These are phyloP conservation scores for Drosophila demipolita DNA, from an alignment of 2,888 invertebrate genomes.

Conservation along the genomic window DNA sequence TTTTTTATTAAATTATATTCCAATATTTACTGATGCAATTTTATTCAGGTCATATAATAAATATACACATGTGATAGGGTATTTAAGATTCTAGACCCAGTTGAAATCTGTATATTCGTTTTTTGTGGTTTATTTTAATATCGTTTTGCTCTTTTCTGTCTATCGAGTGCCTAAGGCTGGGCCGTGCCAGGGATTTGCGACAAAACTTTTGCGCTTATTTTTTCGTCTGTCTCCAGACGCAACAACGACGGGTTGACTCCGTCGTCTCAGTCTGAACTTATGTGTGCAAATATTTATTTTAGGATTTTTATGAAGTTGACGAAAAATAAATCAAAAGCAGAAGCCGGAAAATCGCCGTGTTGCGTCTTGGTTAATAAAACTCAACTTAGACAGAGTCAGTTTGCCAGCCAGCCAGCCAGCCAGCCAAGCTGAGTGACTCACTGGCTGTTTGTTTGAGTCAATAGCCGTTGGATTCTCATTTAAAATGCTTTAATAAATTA, in stretches of 20 bases:
- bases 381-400: conserved; percentile 33
- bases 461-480: conserved; percentile 6
- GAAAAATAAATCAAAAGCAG: conserved; percentile 41
- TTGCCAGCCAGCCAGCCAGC: conserved; percentile 5
- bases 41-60: background rate
- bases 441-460: conserved; percentile 1
- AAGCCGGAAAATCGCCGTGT: conserved; percentile 51
- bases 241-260: conserved; percentile 18
- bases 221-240: conserved; percentile 61
- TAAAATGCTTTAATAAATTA: conserved; percentile 25
- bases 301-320: conserved; percentile 65
- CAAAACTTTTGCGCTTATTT: conserved; percentile 62
- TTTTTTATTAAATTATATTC: background rate
- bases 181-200: conserved; percentile 54
- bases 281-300: conserved; percentile 75
- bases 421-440: background rate
- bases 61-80: background rate
- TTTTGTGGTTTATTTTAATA: conserved; percentile 52
- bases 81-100: background rate
- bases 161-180: conserved; percentile 48
- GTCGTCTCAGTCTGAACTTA: conserved; percentile 41
- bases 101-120: no score
- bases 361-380: conserved; percentile 58
- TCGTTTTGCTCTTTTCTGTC: conserved; percentile 49
- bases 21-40: background rate